These are phyloP conservation scores for Coptotermes formosanus DNA, from an alignment of 1,140 invertebrate species.

Conservation along the genomic window DNA sequence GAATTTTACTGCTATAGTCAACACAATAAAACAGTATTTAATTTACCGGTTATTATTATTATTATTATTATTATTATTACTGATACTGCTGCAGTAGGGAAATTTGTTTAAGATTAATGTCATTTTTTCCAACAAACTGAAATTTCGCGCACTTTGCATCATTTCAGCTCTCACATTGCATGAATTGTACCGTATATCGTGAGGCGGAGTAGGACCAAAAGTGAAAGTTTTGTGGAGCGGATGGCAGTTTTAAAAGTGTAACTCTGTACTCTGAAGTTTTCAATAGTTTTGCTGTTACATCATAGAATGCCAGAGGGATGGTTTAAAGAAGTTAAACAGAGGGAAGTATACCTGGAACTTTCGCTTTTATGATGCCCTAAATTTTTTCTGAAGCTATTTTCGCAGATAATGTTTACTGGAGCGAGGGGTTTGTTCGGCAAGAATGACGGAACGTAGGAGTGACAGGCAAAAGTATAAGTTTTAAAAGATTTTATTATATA, in stretches of 20 bases:
- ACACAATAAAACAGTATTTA: too few species aligned
- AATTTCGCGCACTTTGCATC: too few species aligned
- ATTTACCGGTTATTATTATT: too few species aligned
- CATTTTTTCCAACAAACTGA: too few species aligned
- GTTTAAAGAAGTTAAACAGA: background rate
- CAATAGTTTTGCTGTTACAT: background rate
- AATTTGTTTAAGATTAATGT: too few species aligned
- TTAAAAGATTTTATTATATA: background rate
- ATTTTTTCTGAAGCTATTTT: background rate
- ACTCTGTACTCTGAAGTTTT: background rate
- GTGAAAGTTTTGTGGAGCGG: constrained; percentile 2
- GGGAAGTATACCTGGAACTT: background rate
- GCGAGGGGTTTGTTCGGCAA: background rate
- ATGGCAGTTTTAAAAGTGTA: background rate
- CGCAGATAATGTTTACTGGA: background rate
- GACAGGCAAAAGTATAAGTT: background rate
- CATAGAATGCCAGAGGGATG: background rate
- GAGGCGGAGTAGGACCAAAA: background rate
- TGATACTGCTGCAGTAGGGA: too few species aligned
- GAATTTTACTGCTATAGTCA: too few species aligned
- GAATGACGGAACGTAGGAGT: too few species aligned
- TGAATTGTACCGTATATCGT: background rate
- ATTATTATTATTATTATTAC: too few species aligned
- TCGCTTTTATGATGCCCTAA: background rate
- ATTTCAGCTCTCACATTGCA: background rate